Conservation (phyloP, 2,888 invertebrate species). For the Fragum fragum region DNA sequence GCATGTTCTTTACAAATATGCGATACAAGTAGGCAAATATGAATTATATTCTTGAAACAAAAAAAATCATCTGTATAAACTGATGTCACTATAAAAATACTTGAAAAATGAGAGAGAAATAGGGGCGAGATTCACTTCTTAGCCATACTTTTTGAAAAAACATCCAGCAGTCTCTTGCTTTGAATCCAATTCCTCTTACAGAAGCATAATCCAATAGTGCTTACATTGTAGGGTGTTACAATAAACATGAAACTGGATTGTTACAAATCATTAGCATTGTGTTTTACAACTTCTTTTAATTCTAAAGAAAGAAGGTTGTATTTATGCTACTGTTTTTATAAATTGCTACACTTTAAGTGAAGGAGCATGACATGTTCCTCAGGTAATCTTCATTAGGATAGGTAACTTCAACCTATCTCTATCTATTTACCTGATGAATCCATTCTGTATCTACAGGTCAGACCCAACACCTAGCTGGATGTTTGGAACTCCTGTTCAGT, state of each 20-base stretch:
- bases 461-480: slow-evolving; percentile 5
- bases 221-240: neutral
- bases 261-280: no score
- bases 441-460: slow-evolving; percentile 22
- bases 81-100: no score
- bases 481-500: slow-evolving; percentile 4
- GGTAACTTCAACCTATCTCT: slow-evolving; percentile 6
- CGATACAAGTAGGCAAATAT: no score
- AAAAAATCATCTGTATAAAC: no score
- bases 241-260: slow-evolving; percentile 1
- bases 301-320: slow-evolving; percentile 1
- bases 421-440: neutral
- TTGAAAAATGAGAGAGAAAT: neutral
- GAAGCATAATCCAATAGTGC: slow-evolving; percentile 5
- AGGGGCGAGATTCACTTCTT: neutral
- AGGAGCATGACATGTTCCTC: slow-evolving; percentile 33
- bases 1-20: no score
- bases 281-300: neutral
- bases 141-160: slow-evolving; percentile 34
- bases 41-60: no score
- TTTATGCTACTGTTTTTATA: slow-evolving; percentile 1
- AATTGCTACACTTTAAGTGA: slow-evolving; percentile 30
- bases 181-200: slow-evolving; percentile 28
- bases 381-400: slow-evolving; percentile 30
- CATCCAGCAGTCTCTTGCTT: slow-evolving; percentile 40